Evolutionary conservation across 2,888 invertebrate genomes (phyloP).

Genomic region (Ennomos fuscantarius): DNA sequence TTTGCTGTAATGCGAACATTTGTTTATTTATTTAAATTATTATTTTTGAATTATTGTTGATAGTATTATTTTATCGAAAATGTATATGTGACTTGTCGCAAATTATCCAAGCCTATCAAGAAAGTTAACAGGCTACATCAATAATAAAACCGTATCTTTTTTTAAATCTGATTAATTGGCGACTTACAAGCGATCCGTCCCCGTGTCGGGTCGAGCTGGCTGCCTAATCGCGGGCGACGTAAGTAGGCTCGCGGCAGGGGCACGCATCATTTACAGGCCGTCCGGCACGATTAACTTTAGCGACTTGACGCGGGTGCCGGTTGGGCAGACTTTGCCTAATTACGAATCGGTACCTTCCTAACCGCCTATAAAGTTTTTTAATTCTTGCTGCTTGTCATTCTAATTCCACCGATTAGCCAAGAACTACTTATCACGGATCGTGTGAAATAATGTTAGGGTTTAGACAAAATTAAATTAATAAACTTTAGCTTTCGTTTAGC

Average conservation of each 20-base stretch:
- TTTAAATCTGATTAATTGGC: constrained; percentile 28
- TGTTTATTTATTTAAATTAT: too few relatives aligned
- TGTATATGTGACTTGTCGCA: neutral
- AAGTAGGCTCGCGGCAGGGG: constrained; percentile 64
- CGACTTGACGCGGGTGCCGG: constrained; percentile 68
- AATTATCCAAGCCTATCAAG: neutral
- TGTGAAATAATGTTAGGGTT: neutral
- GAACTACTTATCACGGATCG: constrained; percentile 43
- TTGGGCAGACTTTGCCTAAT: constrained; percentile 56
- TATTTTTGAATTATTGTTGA: too few relatives aligned
- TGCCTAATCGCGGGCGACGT: constrained; percentile 75
- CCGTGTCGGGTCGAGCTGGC: constrained; percentile 48
- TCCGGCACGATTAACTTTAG: constrained; percentile 69
- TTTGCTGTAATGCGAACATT: too few relatives aligned
- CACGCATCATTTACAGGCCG: constrained; percentile 79
- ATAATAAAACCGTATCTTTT: constrained; percentile 7
- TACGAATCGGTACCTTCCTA: constrained; percentile 62
- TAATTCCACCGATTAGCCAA: constrained; percentile 54
- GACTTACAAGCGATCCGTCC: constrained; percentile 58
- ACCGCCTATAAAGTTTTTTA: constrained; percentile 51
- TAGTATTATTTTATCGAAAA: too few relatives aligned
- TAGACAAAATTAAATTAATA: constrained; percentile 11
- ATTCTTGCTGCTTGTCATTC: constrained; percentile 52
- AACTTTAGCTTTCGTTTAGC: neutral
- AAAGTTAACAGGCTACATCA: constrained; percentile 6